Percentiles rank a stretch among this genome's conserved stretches.
These are phyloP conservation scores for Drosophila cracens DNA, from an alignment of 2,888 invertebrate species.

Conservation along the genomic window DNA sequence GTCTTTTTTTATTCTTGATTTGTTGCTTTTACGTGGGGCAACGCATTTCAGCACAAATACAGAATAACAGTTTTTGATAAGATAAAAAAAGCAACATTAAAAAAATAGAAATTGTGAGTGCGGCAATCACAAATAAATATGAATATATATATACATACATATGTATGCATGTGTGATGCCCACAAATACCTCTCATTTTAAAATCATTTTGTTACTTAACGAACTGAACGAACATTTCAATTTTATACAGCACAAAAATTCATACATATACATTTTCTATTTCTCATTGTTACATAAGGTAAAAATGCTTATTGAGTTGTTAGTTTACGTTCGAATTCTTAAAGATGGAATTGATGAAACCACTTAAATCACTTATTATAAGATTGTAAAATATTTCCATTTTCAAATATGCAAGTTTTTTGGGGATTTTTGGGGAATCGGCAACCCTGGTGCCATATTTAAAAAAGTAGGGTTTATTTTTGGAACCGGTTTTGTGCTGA, in stretches of 20 bases:
- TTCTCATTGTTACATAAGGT: neutral
- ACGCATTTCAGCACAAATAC: constrained; percentile 48
- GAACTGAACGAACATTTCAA: neutral
- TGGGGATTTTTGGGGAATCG: neutral
- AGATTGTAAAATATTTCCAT: neutral
- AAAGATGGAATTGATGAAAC: neutral
- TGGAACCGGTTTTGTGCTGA: constrained; percentile 65
- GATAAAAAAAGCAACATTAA: neutral
- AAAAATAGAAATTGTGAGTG: neutral
- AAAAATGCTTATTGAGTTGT: neutral
- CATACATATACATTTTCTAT: neutral
- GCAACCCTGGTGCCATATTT: constrained; percentile 15
- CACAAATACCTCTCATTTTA: neutral
- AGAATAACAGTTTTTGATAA: constrained; percentile 26
- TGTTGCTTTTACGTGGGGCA: constrained; percentile 33
- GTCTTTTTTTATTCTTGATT: constrained; percentile 48
- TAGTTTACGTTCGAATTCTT: neutral
- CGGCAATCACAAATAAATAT: constrained; percentile 34
- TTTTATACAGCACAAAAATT: neutral
- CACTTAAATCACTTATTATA: neutral
- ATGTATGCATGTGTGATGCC: constrained; percentile 12
- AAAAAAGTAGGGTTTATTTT: constrained; percentile 55
- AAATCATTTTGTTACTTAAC: neutral
- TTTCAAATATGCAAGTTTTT: neutral
- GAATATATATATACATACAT: neutral